phyloP scores from a whole-genome alignment of 2,797 vertebrate genomes.

The Sebastes matsubarae region DNA sequence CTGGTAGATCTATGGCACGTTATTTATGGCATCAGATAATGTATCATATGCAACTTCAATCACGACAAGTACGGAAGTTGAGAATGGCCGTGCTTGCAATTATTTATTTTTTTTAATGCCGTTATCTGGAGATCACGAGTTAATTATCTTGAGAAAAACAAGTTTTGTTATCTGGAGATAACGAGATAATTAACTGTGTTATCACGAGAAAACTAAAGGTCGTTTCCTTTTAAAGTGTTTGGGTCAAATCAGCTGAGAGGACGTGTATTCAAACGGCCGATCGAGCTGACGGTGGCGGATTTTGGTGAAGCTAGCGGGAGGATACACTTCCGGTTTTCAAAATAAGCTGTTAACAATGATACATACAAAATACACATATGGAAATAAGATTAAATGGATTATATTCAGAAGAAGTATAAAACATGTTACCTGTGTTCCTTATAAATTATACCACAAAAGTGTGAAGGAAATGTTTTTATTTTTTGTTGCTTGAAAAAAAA shows the following conservation, averaged over 20 bases:
- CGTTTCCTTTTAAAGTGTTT: neutral
- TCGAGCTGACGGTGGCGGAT: too few relatives aligned
- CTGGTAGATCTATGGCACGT: neutral
- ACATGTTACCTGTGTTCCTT: too few relatives aligned
- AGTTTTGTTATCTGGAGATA: neutral
- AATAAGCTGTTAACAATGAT: too few relatives aligned
- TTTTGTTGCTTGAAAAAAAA: too few relatives aligned
- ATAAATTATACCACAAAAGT: too few relatives aligned
- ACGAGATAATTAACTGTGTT: neutral
- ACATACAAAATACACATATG: too few relatives aligned
- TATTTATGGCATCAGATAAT: neutral
- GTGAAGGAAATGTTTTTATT: too few relatives aligned
- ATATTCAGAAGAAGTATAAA: too few relatives aligned
- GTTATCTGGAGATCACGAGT: neutral
- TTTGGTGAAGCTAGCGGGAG: too few relatives aligned
- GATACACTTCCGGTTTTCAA: too few relatives aligned
- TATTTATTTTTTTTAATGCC: neutral
- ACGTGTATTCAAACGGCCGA: too few relatives aligned
- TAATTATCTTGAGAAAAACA: neutral
- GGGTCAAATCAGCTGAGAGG: neutral
- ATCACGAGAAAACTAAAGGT: neutral
- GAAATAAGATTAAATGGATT: too few relatives aligned
- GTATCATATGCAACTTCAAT: neutral
- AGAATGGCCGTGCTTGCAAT: neutral
- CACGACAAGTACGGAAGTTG: neutral